Evolutionary conservation across 1,140 invertebrate species (phyloP), one percentile per base, ranked within the genome.

Genomic region (Cepaea nemoralis): DNA sequence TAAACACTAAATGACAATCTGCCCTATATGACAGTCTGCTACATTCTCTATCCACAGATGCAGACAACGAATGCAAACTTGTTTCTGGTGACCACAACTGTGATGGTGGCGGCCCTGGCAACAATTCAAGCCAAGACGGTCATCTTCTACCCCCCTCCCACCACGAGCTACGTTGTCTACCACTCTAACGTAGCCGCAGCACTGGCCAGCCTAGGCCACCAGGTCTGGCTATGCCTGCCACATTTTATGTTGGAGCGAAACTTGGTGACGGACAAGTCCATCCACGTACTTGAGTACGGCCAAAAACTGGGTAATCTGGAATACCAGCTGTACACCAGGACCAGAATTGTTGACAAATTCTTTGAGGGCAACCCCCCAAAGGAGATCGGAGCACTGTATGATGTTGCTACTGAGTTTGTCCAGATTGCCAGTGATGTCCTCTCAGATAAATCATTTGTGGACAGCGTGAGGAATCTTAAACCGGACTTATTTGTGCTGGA

Each of bases 401-500:
- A 39, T 3, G 22, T 45, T 35, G 24, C 5, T 14, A 33, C 5
- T n/a, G 39, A 19, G n/a, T 69, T 69, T n/a, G n/a, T 14, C 0
- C 0, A 77, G 8, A 42, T 73, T 8, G 33, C 69, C 8, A 40
- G 66, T 19, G 27, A 45, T 19, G 42, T 83, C 8, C n/a, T 83
- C 8, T 40, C 6, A 0, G 79, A 83, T 33, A 35, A 22, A 27
- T 19, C 74, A 0, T 77, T 81, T 40, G 22, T 80, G 5, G n/a
- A 70, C 6, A 19, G 6, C 0, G 31, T 83, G 0, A 40, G 42
- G 6, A 48, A 73, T 1, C 24, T 83, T 0, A 31, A 63, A 14
- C 78, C 78, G 3, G 78, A 83, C 37, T 63, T 83, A 0, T 63
- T 82, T 37, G 70, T 85, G 37, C 27, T 85, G 0, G 84, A 85